These are phyloP conservation scores for Perccottus glenii DNA, from an alignment of 2,113 vertebrate species.

Conservation along the genomic window DNA sequence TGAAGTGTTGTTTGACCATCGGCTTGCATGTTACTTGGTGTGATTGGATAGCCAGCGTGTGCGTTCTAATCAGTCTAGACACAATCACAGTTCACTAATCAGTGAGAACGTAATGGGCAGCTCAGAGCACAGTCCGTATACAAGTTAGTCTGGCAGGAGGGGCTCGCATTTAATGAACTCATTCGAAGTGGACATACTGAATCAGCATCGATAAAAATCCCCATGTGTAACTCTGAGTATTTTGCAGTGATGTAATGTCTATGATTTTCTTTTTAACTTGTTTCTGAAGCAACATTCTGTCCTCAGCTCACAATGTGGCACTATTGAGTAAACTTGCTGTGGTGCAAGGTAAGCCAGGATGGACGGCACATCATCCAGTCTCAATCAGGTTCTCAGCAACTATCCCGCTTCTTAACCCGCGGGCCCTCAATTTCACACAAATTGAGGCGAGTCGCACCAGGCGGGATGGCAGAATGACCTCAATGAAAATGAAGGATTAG, in stretches of 20 bases:
- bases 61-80: conserved; percentile 56
- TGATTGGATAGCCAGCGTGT: conserved; percentile 55
- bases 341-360: conserved; percentile 28
- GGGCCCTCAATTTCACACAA: conserved; percentile 65
- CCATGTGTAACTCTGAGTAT: no score
- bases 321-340: conserved; percentile 33
- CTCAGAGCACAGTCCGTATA: conserved; percentile 62
- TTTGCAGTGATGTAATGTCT: conserved; percentile 13
- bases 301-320: conserved; percentile 25
- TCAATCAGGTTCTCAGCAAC: conserved; percentile 20
- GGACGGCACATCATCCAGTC: conserved; percentile 24
- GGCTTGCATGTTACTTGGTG: conserved; percentile 30
- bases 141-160: conserved; percentile 51
- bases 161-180: conserved; percentile 64
- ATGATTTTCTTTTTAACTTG: background rate
- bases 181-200: conserved; percentile 14
- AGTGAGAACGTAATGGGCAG: conserved; percentile 66
- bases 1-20: conserved; percentile 44
- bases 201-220: conserved; percentile 2
- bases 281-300: background rate
- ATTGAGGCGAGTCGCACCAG: conserved; percentile 46
- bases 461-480: conserved; percentile 53
- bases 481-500: conserved; percentile 59
- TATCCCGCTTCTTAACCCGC: conserved; percentile 65
- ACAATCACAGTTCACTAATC: conserved; percentile 68